Evolutionary conservation across 2,888 invertebrate species (phyloP), one percentile per base, ranked within the genome.

Genomic region (Apamea crenata): DNA sequence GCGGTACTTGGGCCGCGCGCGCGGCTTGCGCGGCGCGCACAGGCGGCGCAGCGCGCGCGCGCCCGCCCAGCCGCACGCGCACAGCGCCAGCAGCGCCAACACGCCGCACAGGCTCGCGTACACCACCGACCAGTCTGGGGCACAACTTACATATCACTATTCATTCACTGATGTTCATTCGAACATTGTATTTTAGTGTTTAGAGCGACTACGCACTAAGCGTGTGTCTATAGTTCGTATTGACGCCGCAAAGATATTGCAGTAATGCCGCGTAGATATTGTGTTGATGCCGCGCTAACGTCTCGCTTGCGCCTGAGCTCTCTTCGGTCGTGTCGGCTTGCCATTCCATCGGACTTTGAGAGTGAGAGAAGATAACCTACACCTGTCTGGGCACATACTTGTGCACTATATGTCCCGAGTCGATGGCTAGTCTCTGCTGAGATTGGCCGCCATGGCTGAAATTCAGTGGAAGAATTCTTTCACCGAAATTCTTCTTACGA

Each of bases 61-160:
- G 95, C 97, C 92, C 7, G 66, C 97, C 98, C 98, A 98, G 98
- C 84, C 97, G 95, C 47, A 97, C 70, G 97, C 98, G 73, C 98
- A 97, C 82, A 97, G 78, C 97, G 95, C 90, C 97, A 96, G 93
- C 98, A 98, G 81, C 79, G 97, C 94, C 67, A 97, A 95, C 89
- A 98, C 95, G 74, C 98, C 97, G 77, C 98, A 98, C 90, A 99
- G 98, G 88, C 98, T 98, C 65, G 99, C 99, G 95, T 99, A 99
- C 77, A 99, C 97, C 89, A 99, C 98, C 89, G 99, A 99, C 99
- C 99, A 99, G 93, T 98, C 99, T 99, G 95, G 95, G 0, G 3
- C 1, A 66, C 14, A 7, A 18, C 4, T n/a, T 6, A 40, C 29
- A 12, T 25, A 56, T 10, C 0, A 40, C 7, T 40, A 25, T 56